A percentile compares a stretch with the other conserved stretches of the same genome.
Evolutionary conservation across 2,888 invertebrate genomes (phyloP).

Genomic region (Asteroscopus sphinx): DNA sequence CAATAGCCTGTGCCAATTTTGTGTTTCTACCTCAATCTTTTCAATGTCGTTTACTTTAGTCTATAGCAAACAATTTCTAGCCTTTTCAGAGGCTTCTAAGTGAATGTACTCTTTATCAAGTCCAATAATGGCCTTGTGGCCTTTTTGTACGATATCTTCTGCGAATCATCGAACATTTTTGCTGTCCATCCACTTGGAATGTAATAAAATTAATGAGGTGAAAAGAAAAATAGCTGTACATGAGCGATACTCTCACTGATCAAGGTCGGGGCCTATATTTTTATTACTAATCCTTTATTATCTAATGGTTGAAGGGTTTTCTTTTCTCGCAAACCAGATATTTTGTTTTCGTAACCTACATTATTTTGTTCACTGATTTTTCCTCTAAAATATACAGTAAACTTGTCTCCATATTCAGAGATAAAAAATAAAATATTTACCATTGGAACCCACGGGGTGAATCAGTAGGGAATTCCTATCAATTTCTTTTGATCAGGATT

Average conservation of each 20-base stretch:
- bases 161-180: conserved; percentile 20
- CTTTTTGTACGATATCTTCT: conserved; percentile 21
- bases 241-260: conserved; percentile 8
- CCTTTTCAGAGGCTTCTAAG: conserved; percentile 5
- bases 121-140: conserved; percentile 3
- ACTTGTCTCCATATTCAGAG: conserved; percentile 5
- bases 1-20: too few relatives aligned
- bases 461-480: conserved; percentile 52
- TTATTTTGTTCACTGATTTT: conserved; percentile 1
- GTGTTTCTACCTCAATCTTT: too few relatives aligned
- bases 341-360: conserved; percentile 8
- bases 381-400: conserved; percentile 7
- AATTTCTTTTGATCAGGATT: conserved; percentile 55
- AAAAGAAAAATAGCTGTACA: conserved; percentile 33
- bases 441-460: conserved; percentile 16
- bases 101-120: conserved; percentile 5
- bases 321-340: not conserved
- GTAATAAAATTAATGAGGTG: conserved; percentile 46
- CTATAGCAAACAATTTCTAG: conserved; percentile 2
- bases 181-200: conserved; percentile 33
- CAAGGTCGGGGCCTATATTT: conserved; percentile 7
- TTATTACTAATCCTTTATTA: not conserved
- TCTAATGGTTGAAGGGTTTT: not conserved
- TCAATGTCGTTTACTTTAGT: too few relatives aligned
- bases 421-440: conserved; percentile 41